A percentile compares a stretch with the other conserved stretches of the same genome.
Evolutionary conservation across 2,113 vertebrate species (phyloP).

Genomic region (Fregata magnificens): DNA sequence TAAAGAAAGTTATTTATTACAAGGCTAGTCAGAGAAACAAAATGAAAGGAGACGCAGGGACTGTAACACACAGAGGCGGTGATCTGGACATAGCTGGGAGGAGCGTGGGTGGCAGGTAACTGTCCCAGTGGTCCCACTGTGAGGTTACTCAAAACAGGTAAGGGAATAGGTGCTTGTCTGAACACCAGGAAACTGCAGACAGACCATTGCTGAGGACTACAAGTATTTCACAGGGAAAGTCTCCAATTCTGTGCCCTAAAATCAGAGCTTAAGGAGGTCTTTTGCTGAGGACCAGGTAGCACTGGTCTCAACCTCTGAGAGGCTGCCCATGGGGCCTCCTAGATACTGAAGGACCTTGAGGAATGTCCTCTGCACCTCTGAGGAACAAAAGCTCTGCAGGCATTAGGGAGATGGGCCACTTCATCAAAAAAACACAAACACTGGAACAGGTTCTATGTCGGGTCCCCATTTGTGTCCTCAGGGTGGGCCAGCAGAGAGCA

Average conservation of each 20-base stretch:
- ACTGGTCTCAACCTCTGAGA: neutral
- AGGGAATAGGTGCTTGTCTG: neutral
- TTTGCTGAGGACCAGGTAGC: neutral
- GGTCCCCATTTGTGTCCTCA: neutral
- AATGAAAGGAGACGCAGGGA: neutral
- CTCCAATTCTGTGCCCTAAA: neutral
- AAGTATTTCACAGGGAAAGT: neutral
- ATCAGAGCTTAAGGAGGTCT: neutral
- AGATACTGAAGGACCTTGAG: neutral
- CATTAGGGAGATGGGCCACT: neutral
- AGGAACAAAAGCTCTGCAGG: neutral
- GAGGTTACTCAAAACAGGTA: neutral
- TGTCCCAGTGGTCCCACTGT: neutral
- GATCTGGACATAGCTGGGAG: neutral
- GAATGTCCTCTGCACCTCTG: neutral
- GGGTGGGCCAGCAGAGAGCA: neutral
- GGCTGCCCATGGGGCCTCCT: neutral
- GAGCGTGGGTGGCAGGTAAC: neutral
- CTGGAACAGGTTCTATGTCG: neutral
- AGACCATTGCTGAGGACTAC: neutral
- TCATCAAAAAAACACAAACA: neutral
- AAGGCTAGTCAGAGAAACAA: neutral
- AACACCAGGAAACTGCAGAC: neutral
- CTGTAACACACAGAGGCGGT: neutral
- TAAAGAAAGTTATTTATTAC: neutral